Conservation (phyloP, 2,888 invertebrate species). For the Hypsopygia costalis region DNA sequence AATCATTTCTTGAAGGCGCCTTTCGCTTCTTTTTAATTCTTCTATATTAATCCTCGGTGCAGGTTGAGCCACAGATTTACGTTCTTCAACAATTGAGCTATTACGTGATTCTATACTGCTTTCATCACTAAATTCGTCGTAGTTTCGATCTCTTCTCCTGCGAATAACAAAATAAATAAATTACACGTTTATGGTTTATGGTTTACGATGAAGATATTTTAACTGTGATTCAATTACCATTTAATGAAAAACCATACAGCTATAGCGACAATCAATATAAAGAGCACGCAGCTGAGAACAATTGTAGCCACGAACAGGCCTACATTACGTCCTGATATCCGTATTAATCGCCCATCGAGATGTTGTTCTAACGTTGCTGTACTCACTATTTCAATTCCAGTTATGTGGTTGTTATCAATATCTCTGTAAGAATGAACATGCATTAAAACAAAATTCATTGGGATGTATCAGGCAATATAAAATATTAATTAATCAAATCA, state of each 20-base stretch:
- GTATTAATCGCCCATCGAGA: constrained; percentile 49
- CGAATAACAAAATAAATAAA: constrained; percentile 23
- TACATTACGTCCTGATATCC: constrained; percentile 44
- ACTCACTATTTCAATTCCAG: constrained; percentile 41
- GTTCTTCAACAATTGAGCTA: constrained; percentile 30
- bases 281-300: constrained; percentile 55
- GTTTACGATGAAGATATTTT: constrained; percentile 30
- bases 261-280: constrained; percentile 50
- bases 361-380: constrained; percentile 62
- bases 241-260: constrained; percentile 55
- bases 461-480: no score
- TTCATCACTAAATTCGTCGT: constrained; percentile 50
- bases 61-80: constrained; percentile 33
- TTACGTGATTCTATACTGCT: constrained; percentile 49
- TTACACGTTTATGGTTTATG: constrained; percentile 18
- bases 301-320: constrained; percentile 65
- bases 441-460: constrained; percentile 3
- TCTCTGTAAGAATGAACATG: constrained; percentile 44
- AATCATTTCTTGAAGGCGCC: constrained; percentile 59
- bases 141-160: constrained; percentile 50
- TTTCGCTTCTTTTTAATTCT: constrained; percentile 60
- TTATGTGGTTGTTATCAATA: constrained; percentile 41
- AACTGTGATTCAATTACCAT: constrained; percentile 53
- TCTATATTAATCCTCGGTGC: constrained; percentile 57
- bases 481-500: no score